phyloP scores from a whole-genome alignment of 2,113 vertebrate species.

The Amphilophus citrinellus region DNA sequence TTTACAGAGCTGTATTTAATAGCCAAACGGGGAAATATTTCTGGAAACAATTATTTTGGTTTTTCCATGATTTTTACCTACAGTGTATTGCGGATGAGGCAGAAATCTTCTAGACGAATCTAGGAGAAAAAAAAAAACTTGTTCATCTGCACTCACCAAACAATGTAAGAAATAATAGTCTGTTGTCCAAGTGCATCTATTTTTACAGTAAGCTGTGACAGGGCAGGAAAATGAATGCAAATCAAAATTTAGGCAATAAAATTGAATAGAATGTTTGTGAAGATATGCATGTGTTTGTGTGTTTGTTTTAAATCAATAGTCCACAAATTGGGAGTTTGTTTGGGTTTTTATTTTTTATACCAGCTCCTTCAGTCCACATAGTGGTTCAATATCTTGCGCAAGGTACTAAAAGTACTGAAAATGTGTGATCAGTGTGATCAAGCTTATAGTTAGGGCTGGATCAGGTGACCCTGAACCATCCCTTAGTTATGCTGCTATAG shows the following conservation, averaged over 20 bases:
- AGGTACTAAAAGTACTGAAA: neutral
- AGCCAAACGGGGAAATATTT: accelerated
- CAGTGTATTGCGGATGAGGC: accelerated
- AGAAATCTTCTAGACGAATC: neutral
- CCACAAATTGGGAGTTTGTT: neutral
- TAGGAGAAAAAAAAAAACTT: neutral
- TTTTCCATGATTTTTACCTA: neutral
- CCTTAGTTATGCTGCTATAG: too few relatives aligned
- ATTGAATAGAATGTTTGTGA: neutral
- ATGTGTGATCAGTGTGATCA: neutral
- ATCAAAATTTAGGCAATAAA: neutral
- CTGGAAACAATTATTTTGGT: neutral
- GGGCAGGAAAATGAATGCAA: neutral
- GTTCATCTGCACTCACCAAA: neutral
- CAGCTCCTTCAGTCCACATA: neutral
- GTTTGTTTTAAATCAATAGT: neutral
- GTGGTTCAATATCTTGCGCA: neutral
- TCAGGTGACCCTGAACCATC: too few relatives aligned
- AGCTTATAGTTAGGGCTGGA: too few relatives aligned
- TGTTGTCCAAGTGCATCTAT: neutral
- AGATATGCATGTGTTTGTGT: neutral
- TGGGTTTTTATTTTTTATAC: too few relatives aligned
- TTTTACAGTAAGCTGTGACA: too few relatives aligned
- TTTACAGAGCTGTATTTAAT: too few relatives aligned
- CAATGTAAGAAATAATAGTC: neutral